Percentiles rank a stretch among this genome's conserved stretches.
phyloP scores from a whole-genome alignment of 1,140 invertebrate genomes.

The Branchinecta lindahli region DNA sequence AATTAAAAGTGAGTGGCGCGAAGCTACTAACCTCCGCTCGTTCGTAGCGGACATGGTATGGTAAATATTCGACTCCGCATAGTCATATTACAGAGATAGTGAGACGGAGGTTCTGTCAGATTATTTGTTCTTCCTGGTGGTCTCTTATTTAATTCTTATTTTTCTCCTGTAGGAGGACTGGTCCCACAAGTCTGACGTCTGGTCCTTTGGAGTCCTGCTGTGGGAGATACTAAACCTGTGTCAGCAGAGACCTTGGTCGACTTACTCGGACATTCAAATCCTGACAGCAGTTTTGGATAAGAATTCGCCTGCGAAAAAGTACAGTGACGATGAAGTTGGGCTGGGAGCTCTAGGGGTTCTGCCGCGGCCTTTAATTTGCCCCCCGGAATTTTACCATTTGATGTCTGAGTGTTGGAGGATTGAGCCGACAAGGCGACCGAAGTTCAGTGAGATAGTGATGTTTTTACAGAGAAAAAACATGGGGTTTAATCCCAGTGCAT shows the following conservation, averaged over 20 bases:
- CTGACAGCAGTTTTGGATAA: slow-evolving; percentile 34
- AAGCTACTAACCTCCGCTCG: too few species aligned
- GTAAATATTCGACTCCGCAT: too few species aligned
- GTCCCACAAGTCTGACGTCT: slow-evolving; percentile 53
- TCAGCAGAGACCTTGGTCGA: slow-evolving; percentile 50
- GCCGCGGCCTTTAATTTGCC: slow-evolving; percentile 39
- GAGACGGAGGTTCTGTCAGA: too few species aligned
- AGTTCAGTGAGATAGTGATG: slow-evolving; percentile 53
- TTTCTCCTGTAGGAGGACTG: slow-evolving; percentile 44
- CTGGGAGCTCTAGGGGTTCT: slow-evolving; percentile 10
- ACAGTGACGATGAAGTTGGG: background rate
- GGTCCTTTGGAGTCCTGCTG: slow-evolving; percentile 58
- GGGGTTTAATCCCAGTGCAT: slow-evolving; percentile 28
- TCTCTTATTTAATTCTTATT: slow-evolving; percentile 24
- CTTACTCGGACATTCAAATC: slow-evolving; percentile 56
- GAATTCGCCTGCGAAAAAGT: slow-evolving; percentile 13
- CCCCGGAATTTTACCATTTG: slow-evolving; percentile 50
- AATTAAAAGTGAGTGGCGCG: too few species aligned
- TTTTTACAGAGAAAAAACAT: slow-evolving; percentile 53
- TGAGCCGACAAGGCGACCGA: slow-evolving; percentile 43
- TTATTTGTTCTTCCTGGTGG: too few species aligned
- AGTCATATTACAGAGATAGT: too few species aligned
- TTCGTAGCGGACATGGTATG: too few species aligned
- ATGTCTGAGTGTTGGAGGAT: slow-evolving; percentile 60
- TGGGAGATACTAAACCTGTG: slow-evolving; percentile 63